phyloP scores from a whole-genome alignment of 2,888 invertebrate species.

The Mesorhabditis spiculigera region DNA sequence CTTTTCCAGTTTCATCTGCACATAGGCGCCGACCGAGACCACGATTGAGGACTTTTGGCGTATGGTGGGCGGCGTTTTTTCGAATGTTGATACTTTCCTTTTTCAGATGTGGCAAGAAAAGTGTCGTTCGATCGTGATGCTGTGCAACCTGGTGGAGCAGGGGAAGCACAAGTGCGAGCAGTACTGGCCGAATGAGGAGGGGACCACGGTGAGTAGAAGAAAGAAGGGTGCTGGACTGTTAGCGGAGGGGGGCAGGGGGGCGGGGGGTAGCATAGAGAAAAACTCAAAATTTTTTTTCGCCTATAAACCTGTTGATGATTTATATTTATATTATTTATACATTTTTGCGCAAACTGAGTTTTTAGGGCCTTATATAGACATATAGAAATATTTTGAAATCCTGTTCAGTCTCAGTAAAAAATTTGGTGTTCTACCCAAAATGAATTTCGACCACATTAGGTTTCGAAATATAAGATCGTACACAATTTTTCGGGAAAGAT shows the following conservation, averaged over 20 bases:
- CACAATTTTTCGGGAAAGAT: too few relatives aligned
- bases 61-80: constrained; percentile 15
- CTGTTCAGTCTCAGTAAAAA: too few relatives aligned
- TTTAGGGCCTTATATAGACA: too few relatives aligned
- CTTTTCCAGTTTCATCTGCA: constrained; percentile 32
- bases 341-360: too few relatives aligned
- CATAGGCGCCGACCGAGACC: constrained; percentile 41
- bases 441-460: too few relatives aligned
- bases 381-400: too few relatives aligned
- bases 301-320: too few relatives aligned
- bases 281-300: too few relatives aligned
- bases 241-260: too few relatives aligned
- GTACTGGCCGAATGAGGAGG: constrained; percentile 38
- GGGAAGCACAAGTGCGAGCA: constrained; percentile 49
- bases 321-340: too few relatives aligned
- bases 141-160: constrained; percentile 40
- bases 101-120: constrained; percentile 35
- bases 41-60: constrained; percentile 47
- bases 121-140: constrained; percentile 39
- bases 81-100: too few relatives aligned
- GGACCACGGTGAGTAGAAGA: not conserved
- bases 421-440: not conserved
- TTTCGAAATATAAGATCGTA: not conserved
- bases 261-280: too few relatives aligned
- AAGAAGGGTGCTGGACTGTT: not conserved